Evolutionary conservation across 2,888 invertebrate genomes (phyloP).

Genomic region (Sarcophaga carnaria): DNA sequence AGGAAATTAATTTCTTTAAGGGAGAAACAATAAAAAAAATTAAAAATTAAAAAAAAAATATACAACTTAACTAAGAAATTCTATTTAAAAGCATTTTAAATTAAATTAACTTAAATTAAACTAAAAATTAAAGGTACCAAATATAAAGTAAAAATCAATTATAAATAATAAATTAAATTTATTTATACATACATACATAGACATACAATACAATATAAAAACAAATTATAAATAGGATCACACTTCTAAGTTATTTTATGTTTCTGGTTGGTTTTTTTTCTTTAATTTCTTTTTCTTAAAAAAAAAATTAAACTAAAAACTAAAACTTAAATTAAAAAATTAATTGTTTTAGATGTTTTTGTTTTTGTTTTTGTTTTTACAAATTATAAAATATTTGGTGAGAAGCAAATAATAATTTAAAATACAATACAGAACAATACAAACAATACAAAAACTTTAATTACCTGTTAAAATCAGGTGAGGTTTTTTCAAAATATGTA

Average conservation of each 20-base stretch:
- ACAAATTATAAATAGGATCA: constrained; percentile 65
- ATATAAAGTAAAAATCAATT: constrained; percentile 44
- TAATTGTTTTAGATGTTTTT: neutral
- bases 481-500: neutral
- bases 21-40: neutral
- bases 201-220: neutral
- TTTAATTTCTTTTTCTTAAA: constrained; percentile 23
- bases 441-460: constrained; percentile 25
- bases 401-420: constrained; percentile 45
- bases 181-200: neutral
- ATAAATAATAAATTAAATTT: constrained; percentile 55
- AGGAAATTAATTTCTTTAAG: neutral
- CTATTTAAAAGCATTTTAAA: neutral
- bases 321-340: constrained; percentile 39
- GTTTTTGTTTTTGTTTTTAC: constrained; percentile 29
- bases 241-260: constrained; percentile 50
- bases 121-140: constrained; percentile 61
- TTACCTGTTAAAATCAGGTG: constrained; percentile 1
- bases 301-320: constrained; percentile 24
- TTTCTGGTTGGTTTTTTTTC: constrained; percentile 25
- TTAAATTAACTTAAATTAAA: constrained; percentile 45
- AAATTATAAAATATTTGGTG: constrained; percentile 57
- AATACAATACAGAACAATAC: constrained; percentile 15
- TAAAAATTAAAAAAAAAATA: constrained; percentile 38
- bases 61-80: constrained; percentile 50